Base-by-base conservation (phyloP, 2,888 invertebrate species). In the Phortica magna region DNA sequence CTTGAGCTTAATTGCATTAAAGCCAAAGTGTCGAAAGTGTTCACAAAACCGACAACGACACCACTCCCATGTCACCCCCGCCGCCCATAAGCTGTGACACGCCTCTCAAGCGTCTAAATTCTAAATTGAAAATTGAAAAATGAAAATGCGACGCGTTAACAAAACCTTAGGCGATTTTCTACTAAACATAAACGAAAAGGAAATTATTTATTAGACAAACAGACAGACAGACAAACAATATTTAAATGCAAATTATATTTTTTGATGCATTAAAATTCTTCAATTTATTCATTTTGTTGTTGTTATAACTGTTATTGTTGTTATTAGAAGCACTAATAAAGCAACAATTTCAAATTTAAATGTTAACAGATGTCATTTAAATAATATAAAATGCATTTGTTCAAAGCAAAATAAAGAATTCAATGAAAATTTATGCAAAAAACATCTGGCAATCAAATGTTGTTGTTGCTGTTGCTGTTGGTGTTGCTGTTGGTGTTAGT, bases 1-100 rank as follows among this genome's bases (percentile, higher is more conserved):
- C 84, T 84, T 79, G 71, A 73, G 77, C 79, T 73, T 83, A 85
- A 88, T 88, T 83, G 87, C 79, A 80, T 88, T 85, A 76, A 80
- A 79, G 65, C 74, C 65, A 70, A 79, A 80, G 79, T 81, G 80
- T 82, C 79, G 83, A 78, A 76, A 75, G 64, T 64, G 64, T 64
- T 39, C 10, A 39, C 41, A 39, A 64, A 64, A 14, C 39, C 64
- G 14, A 14, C 19, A 31, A 31, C 31, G 31, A 31, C 31, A 31
- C 31, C 31, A 31, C 31, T 4, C 31, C 31, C 31, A 2, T 31
- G 1, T 4, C 31, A 31, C 31, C 31, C 31, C 31, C 3, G 31
- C 31, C 31, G 5, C 31, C 31, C 31, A 31, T 31, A 31, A 31
- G 31, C 31, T 31, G 31, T 31, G 31, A 31, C 31, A 31, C 31